Base-by-base conservation (phyloP, 2,888 invertebrate genomes). In the Amitus sp. region DNA sequence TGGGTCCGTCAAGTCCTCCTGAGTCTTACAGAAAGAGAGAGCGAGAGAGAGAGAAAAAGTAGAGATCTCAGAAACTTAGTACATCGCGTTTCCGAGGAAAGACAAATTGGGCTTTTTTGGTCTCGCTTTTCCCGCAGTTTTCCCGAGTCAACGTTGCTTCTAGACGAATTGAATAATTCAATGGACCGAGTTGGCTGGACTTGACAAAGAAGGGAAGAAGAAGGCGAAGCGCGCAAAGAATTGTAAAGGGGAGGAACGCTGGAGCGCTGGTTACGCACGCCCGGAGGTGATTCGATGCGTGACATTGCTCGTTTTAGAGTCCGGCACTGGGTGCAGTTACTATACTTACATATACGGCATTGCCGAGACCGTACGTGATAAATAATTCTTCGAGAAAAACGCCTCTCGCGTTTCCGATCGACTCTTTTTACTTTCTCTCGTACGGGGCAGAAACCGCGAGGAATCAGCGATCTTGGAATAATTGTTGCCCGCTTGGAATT, bases 211-310 rank as follows among this genome's bases (percentile, higher is more conserved):
- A 54, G 62, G 58, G 52, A 57, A 60, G 53, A 53, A 33, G 3
- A 9, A 23, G 59, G 50, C 34, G 47, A 63, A 58, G 59, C 47
- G 46, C 55, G 66, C 28, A 55, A 49, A 49, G 34, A 47, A 42
- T 51, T 39, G 57, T 42, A 49, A 62, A 71, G 73, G 67, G 65
- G 62, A 61, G 48, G 61, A 62, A 70, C 71, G 70, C 66, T 63
- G n/a, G n/a, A n/a, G n/a, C 64, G 68, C 69, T 67, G 70, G n/a
- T 70, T 73, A 69, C 71, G 73, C 73, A 63, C 71, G 71, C 68
- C 68, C 65, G 67, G 50, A 55, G 72, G 68, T 71, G 74, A 77
- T 76, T 63, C 72, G 73, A 77, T 75, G 73, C 75, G 74, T 76
- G 74, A 77, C 75, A 75, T 73, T 73, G 75, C 72, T 73, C 73